phyloP scores from a whole-genome alignment of 2,797 vertebrate genomes.

The Platyrinchus mystaceus region DNA sequence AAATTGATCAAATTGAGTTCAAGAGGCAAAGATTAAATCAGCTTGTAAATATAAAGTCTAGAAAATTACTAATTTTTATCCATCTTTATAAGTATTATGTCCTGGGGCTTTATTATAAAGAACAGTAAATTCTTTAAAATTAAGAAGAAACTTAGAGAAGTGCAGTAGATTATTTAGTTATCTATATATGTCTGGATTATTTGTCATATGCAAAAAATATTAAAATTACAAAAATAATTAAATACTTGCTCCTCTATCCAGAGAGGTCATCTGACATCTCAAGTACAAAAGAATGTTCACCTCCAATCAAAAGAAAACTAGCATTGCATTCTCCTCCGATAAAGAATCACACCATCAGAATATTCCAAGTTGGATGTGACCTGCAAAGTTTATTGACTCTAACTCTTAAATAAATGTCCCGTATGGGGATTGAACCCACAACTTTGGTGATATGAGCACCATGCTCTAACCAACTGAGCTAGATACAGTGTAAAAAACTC shows the following conservation, averaged over 20 bases:
- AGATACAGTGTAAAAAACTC: background rate
- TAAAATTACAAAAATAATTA: background rate
- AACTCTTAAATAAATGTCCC: too few relatives aligned
- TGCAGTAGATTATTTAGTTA: background rate
- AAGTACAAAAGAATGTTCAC: background rate
- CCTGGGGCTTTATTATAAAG: background rate
- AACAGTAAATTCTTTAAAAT: background rate
- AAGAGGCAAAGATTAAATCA: background rate
- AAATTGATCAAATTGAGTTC: background rate
- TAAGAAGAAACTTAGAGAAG: background rate
- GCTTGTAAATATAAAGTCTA: background rate
- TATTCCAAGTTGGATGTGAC: background rate
- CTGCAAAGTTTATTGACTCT: background rate
- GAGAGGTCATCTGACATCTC: background rate
- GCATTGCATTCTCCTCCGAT: background rate
- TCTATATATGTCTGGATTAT: background rate
- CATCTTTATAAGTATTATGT: background rate
- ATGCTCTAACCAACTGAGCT: background rate
- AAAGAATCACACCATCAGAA: background rate
- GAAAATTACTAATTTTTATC: background rate
- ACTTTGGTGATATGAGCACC: too few relatives aligned
- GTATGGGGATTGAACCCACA: background rate
- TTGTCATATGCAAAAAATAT: background rate
- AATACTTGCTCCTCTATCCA: background rate
- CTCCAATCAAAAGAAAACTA: background rate